Evolutionary conservation across 2,888 invertebrate genomes (phyloP), one percentile per base, ranked within the genome.

Genomic region (Dryobotodes eremita): DNA sequence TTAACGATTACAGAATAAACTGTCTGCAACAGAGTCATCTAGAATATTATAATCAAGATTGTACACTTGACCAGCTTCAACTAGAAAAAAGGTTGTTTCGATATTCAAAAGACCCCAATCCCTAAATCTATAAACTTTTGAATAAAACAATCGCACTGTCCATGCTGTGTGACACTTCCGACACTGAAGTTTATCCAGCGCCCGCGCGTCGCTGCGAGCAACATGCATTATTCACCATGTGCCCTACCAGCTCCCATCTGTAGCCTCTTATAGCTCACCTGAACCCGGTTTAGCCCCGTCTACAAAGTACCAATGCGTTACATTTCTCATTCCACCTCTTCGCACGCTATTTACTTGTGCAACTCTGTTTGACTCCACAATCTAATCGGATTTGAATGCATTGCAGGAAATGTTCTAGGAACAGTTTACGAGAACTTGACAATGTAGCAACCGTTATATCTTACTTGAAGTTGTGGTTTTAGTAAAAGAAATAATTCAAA

Each of bases 171-270:
- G 36, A 48, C 55, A 55, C 23, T 64, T 62, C 46, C 31, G 17
- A 53, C 46, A 53, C 42, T 64, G 69, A 74, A 84, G 80, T 89
- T 78, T 88, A 85, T 86, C 78, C 79, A 78, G 77, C 70, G 81
- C 31, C 82, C 17, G 42, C 70, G 7, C 23, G 66, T 81, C 76
- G 77, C 77, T 71, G 82, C 83, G 77, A 88, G 85, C 85, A 84
- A 50, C 84, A 89, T 91, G 88, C 86, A 91, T 91, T 89, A 91
- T 91, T 91, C 90, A 90, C 90, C 73, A 83, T 81, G 84, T 61
- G 79, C 71, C 77, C 78, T 86, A 79, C 80, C 78, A 85, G 85
- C 48, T 72, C 79, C 59, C 83, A 75, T 69, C 62, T 62, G 77
- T 42, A 62, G 36, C 55, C 65, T 62, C 76, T 74, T 69, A 57